A percentile compares a stretch with the other conserved stretches of the same genome.
phyloP scores from a whole-genome alignment of 1,140 invertebrate genomes.

The Anagrus nilaparvatae region DNA sequence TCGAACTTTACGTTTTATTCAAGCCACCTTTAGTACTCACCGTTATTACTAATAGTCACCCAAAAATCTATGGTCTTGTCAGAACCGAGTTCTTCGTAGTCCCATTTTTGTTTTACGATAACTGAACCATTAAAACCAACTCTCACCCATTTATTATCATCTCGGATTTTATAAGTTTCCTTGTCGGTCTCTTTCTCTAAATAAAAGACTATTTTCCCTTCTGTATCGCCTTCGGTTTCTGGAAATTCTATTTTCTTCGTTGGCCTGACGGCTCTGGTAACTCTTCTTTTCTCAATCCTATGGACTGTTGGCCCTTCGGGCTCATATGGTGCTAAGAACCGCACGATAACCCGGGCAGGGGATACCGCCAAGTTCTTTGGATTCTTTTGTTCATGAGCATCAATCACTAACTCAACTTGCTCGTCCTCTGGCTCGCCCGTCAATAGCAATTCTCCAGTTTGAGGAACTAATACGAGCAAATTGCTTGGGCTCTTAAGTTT shows the following conservation, averaged over 20 bases:
- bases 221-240: conserved; percentile 79
- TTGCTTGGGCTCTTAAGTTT: conserved; percentile 67
- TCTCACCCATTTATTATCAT: conserved; percentile 88
- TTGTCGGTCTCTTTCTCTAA: conserved; percentile 84
- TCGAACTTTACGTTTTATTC: too few relatives aligned
- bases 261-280: conserved; percentile 77
- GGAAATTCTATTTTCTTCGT: conserved; percentile 88
- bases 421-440: conserved; percentile 57
- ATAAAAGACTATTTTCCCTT: conserved; percentile 79
- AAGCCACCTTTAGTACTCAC: conserved; percentile 46
- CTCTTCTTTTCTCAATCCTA: conserved; percentile 64
- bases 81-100: conserved; percentile 89
- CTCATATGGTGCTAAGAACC: conserved; percentile 53
- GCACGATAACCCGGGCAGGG: conserved; percentile 63
- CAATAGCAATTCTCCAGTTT: conserved; percentile 79
- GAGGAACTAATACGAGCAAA: conserved; percentile 75
- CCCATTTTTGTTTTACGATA: conserved; percentile 91
- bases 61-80: conserved; percentile 95
- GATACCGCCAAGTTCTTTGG: conserved; percentile 56
- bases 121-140: conserved; percentile 86
- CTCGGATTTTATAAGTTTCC: conserved; percentile 86
- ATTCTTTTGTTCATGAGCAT: conserved; percentile 70
- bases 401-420: conserved; percentile 58
- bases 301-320: conserved; percentile 41
- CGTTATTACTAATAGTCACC: conserved; percentile 86